Evolutionary conservation across 2,797 vertebrate genomes (phyloP).

Genomic region (Spinus olivaceus): DNA sequence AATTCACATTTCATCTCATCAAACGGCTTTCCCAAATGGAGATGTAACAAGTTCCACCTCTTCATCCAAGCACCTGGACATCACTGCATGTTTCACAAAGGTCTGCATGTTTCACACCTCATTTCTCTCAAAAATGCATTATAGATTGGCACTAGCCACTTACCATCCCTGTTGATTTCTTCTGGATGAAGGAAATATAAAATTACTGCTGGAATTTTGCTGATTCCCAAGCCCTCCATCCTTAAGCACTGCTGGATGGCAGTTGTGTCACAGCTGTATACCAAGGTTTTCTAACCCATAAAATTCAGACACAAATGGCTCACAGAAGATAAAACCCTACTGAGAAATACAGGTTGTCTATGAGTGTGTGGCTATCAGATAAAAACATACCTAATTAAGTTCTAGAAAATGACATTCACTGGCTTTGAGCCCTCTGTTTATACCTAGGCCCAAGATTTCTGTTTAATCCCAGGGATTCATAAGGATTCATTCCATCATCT

Average conservation of each 20-base stretch:
- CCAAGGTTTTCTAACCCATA: not conserved
- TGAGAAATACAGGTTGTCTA: not conserved
- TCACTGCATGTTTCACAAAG: not conserved
- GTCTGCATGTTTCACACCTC: not conserved
- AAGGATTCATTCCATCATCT: not conserved
- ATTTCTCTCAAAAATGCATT: not conserved
- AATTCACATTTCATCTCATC: not conserved
- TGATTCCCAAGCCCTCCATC: not conserved
- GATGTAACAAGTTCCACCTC: not conserved
- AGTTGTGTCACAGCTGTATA: not conserved
- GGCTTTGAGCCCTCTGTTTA: not conserved
- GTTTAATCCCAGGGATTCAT: not conserved
- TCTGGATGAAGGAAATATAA: not conserved
- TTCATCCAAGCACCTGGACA: not conserved
- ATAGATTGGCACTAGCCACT: not conserved
- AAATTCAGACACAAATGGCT: not conserved
- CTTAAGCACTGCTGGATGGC: not conserved
- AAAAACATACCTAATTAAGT: not conserved
- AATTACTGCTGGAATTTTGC: not conserved
- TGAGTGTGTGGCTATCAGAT: not conserved
- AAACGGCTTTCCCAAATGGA: not conserved
- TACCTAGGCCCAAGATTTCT: not conserved
- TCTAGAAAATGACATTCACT: not conserved
- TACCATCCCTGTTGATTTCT: not conserved
- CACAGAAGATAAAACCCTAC: conserved; percentile 2